Conservation (phyloP, 2,113 vertebrate species). For the Natator depressus region DNA sequence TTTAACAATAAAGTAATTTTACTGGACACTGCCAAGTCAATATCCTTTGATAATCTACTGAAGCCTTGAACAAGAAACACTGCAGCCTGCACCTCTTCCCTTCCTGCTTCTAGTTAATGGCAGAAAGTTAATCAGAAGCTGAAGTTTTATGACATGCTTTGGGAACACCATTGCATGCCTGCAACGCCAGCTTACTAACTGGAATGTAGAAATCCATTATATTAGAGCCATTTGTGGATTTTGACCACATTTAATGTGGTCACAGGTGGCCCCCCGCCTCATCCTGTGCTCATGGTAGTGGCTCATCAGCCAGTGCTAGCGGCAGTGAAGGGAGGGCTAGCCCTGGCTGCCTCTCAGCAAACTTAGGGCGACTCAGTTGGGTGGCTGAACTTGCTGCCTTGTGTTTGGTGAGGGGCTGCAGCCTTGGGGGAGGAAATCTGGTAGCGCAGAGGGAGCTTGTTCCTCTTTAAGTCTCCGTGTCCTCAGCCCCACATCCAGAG, state of each 20-base stretch:
- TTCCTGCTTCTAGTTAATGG: background rate
- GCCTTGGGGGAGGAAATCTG: no score
- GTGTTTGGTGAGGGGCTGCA: no score
- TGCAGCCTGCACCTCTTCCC: background rate
- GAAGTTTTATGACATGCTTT: background rate
- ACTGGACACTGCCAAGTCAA: background rate
- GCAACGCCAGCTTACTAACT: background rate
- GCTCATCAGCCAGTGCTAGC: no score
- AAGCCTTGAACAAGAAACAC: background rate
- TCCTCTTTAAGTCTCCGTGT: no score
- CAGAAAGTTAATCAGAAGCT: background rate
- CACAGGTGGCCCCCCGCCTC: no score
- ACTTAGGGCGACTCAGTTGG: no score
- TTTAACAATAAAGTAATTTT: background rate
- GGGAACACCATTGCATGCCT: background rate
- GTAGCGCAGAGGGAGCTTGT: no score
- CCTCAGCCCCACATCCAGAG: no score
- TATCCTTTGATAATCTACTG: accelerated
- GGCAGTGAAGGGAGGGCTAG: no score
- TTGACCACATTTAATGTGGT: conserved; percentile 25
- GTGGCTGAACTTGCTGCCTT: no score
- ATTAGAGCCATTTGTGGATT: conserved; percentile 29
- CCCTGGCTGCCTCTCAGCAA: no score
- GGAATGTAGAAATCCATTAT: background rate
- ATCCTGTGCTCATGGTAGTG: no score